Evolutionary conservation across 2,888 invertebrate genomes (phyloP).

Genomic region (Meliscaeva auricollis): DNA sequence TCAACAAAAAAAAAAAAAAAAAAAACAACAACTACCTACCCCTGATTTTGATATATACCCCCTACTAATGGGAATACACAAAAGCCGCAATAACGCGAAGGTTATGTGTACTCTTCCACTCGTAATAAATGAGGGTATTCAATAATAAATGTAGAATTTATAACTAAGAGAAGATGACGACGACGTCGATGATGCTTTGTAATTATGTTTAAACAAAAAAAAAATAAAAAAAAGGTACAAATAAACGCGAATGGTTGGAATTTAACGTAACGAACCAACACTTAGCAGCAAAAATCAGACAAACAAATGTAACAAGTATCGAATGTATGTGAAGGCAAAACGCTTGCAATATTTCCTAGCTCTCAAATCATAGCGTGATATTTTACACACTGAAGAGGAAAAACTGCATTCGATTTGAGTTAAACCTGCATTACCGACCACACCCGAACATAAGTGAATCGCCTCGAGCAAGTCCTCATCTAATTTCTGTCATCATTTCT

Average conservation of each 20-base stretch:
- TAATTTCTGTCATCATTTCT: too few relatives aligned
- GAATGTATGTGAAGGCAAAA: constrained; percentile 47
- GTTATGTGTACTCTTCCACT: constrained; percentile 58
- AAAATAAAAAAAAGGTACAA: constrained; percentile 6
- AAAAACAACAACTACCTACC: constrained; percentile 60
- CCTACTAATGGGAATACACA: constrained; percentile 57
- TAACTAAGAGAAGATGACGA: constrained; percentile 28
- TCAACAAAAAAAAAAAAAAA: constrained; percentile 42
- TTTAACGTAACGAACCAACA: constrained; percentile 41
- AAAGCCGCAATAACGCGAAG: constrained; percentile 67
- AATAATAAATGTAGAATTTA: constrained; percentile 47
- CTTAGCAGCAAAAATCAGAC: constrained; percentile 14
- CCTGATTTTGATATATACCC: constrained; percentile 36
- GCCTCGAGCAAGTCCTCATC: too few relatives aligned
- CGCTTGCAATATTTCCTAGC: constrained; percentile 55
- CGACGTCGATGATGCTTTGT: constrained; percentile 43
- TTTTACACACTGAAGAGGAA: constrained; percentile 22
- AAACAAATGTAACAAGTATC: constrained; percentile 28
- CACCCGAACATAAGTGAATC: too few relatives aligned
- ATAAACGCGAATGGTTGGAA: constrained; percentile 36
- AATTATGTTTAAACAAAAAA: constrained; percentile 65
- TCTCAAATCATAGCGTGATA: constrained; percentile 34
- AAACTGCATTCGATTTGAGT: constrained; percentile 19
- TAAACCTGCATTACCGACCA: constrained; percentile 52
- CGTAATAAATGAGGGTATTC: constrained; percentile 49